Base-by-base conservation (phyloP, 2,797 vertebrate species). In the Enoplosus armatus region DNA sequence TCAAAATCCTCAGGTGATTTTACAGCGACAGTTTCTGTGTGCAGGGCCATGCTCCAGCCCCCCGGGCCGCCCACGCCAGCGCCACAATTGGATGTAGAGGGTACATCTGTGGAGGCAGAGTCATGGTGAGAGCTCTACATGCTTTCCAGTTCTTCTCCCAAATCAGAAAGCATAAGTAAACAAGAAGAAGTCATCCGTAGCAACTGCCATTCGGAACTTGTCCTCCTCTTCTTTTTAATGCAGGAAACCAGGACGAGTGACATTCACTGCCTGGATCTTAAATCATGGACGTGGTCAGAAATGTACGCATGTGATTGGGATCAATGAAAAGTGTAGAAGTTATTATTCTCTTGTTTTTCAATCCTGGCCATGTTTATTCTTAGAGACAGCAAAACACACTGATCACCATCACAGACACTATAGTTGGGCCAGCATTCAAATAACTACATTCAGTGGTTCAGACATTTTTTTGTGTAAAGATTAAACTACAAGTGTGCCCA, bases 211-310 rank as follows among this genome's bases (percentile, higher is more conserved):
- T 9, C 7, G 10, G 51, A 22, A 67, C 5, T 33, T 62, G 0
- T 37, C 3, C 20, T 51, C 6, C 3, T 79, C 0, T 58, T 82
- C 75, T 85, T 78, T 61, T 37, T 3, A 74, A 93, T 94, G 47
- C 93, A 99, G 98, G 97, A 98, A 96, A 97, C 96, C 29, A 96
- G 98, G 82, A 97, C 96, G 84, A 97, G 92, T 92, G 97, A 99
- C 86, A 92, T 99, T 86, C 96, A 97, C 91, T 97, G 93, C 90
- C 91, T 99, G 72, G 96, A 98, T 86, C 93, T 99, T 81, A 95
- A 97, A 70, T 93, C 97, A 2, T 98, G 97, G 97, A 96, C 93
- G 3, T 99, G 97, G 98, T 96, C 97, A 88, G 97, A 98, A 96
- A 96, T 97, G 97, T 98, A 92, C 91, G 96, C 97, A 92, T 54